phyloP scores from a whole-genome alignment of 2,113 vertebrate genomes.

The Toxotes jaculatrix region DNA sequence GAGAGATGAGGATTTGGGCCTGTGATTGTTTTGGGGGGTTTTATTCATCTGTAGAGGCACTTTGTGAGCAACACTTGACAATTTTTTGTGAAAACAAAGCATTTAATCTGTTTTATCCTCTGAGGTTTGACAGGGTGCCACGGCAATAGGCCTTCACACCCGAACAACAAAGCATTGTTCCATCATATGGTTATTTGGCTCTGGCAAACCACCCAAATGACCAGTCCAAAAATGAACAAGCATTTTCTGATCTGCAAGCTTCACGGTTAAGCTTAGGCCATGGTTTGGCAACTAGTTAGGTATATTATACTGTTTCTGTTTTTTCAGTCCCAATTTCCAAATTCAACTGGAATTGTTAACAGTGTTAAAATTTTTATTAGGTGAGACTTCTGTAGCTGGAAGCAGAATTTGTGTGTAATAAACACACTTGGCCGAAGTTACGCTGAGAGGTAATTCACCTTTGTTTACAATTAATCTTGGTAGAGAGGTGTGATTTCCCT shows the following conservation, averaged over 20 bases:
- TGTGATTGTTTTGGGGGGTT: not conserved
- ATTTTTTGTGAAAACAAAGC: not conserved
- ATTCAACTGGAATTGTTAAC: too few species aligned
- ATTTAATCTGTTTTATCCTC: not conserved
- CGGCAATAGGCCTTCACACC: not conserved
- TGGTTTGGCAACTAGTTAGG: not conserved
- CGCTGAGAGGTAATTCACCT: too few species aligned
- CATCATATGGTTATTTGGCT: not conserved
- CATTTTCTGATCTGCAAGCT: not conserved
- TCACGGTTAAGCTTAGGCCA: not conserved
- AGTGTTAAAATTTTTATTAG: too few species aligned
- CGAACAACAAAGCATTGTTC: not conserved
- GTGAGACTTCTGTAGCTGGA: too few species aligned
- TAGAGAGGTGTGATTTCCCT: too few species aligned
- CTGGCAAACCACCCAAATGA: not conserved
- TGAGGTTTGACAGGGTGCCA: not conserved
- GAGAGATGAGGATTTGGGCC: not conserved
- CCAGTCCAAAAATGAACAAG: not conserved
- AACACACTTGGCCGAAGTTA: too few species aligned
- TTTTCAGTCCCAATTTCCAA: too few species aligned
- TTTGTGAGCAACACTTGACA: not conserved
- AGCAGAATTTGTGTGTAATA: too few species aligned
- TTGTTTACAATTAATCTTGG: too few species aligned
- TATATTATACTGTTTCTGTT: too few species aligned
- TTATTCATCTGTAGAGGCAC: too few species aligned